Evolutionary conservation across 1,140 invertebrate genomes (phyloP), one percentile per base, ranked within the genome.

Genomic region (Drosophila tani): DNA sequence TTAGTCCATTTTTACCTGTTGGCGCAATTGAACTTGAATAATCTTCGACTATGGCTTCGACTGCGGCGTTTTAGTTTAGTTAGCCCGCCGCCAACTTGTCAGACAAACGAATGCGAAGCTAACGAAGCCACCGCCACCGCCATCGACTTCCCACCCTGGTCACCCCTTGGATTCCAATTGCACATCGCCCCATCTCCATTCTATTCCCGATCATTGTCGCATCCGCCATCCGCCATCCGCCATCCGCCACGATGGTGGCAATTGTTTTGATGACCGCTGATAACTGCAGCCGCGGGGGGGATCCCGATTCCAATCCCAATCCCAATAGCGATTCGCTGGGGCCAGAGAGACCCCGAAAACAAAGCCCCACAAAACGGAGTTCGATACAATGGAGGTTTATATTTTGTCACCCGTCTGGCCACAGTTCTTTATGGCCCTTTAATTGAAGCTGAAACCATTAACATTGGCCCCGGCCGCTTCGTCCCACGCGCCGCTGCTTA

Each of bases 251-350:
- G 69, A 82, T 88, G 83, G 83, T 87, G 83, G 83, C 83, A 87
- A 87, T 87, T 87, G 84, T 87, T 87, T 87, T 87, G 83, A 88
- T 87, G 68, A 35, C 81, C 51, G 83, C 79, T 88, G 84, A 87
- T 87, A 87, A 84, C 76, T 78, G 53, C 73, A 87, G 41, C 68
- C 49, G 80, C 84, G 29, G 83, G 79, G 68, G 66, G 62, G 55
- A 63, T 19, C 29, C 19, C 49, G 47, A 47, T 47, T 50, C 46
- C 57, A 41, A 57, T 15, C 24, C 15, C 35, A 35, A 27, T 62
- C 46, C 64, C 64, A 53, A 56, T 74, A 24, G 21, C 21, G 21
- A 24, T 78, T 62, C 80, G 64, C 80, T 59, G 66, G 80, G 73
- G 76, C 51, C 67, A 56, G 8, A 15, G 40, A 29, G 38, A 41